Conservation (phyloP, 2,888 invertebrate genomes). For the Rhagonycha lutea region DNA sequence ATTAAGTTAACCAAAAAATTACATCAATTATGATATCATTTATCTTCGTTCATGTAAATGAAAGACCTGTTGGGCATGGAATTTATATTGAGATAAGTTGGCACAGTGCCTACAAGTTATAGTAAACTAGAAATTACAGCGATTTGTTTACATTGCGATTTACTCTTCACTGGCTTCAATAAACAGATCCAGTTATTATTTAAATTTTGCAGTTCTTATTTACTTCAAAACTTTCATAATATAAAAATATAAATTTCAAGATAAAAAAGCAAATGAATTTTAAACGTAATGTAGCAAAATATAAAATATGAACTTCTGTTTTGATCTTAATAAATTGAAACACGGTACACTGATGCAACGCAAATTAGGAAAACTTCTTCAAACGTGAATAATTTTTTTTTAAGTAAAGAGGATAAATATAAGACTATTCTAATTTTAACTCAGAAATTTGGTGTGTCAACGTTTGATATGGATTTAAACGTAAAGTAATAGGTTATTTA, state of each 20-base stretch:
- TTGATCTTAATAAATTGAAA: background rate
- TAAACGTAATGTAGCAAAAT: background rate
- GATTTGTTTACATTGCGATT: background rate
- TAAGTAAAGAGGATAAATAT: background rate
- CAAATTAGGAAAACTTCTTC: background rate
- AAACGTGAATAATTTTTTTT: background rate
- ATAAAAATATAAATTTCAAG: background rate
- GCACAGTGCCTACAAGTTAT: background rate
- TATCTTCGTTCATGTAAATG: conserved; percentile 6
- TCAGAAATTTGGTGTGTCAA: too few species aligned
- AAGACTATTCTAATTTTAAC: background rate
- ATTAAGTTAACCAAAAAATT: background rate
- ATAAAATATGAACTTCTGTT: background rate
- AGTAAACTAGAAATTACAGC: background rate
- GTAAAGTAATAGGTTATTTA: too few species aligned
- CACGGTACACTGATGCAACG: background rate
- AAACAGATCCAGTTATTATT: background rate
- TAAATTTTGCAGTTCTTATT: background rate
- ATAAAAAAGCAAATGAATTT: background rate
- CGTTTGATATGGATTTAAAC: too few species aligned
- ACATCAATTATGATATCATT: conserved; percentile 6
- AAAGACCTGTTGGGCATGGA: conserved; percentile 10
- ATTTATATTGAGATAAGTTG: conserved; percentile 9
- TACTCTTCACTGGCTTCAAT: background rate
- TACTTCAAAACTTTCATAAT: background rate